phyloP scores from a whole-genome alignment of 2,888 invertebrate species.

The Temnothorax rugatulus region DNA sequence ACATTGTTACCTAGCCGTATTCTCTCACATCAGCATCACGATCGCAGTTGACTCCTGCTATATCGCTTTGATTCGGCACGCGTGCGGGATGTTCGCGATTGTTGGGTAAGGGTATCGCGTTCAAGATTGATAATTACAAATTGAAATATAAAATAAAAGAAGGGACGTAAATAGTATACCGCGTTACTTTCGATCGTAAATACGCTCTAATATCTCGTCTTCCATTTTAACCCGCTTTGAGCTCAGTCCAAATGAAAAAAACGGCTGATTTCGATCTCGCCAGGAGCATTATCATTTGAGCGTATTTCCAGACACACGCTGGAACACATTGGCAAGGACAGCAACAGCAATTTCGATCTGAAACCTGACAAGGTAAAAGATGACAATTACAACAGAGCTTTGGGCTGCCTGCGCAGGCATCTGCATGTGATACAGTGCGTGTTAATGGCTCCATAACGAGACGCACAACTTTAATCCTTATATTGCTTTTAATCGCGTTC shows the following conservation, averaged over 20 bases:
- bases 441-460: neutral
- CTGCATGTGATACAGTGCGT: constrained; percentile 47
- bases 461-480: neutral
- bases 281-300: constrained; percentile 16
- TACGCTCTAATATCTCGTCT: neutral
- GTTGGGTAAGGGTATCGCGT: constrained; percentile 31
- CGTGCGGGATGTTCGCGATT: constrained; percentile 43
- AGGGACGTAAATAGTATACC: neutral
- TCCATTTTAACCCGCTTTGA: neutral
- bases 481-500: neutral
- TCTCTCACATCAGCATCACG: constrained; percentile 34
- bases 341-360: constrained; percentile 17
- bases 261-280: constrained; percentile 12
- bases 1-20: constrained; percentile 25
- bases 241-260: neutral
- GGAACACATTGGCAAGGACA: constrained; percentile 44
- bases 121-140: neutral
- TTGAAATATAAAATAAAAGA: neutral
- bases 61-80: constrained; percentile 25
- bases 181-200: neutral
- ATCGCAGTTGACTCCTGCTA: constrained; percentile 31
- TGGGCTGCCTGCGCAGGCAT: constrained; percentile 28
- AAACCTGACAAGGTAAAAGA: constrained; percentile 26
- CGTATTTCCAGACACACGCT: neutral
- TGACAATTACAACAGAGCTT: constrained; percentile 21